Conservation (phyloP, 2,797 vertebrate genomes). For the Miichthys miiuy region DNA sequence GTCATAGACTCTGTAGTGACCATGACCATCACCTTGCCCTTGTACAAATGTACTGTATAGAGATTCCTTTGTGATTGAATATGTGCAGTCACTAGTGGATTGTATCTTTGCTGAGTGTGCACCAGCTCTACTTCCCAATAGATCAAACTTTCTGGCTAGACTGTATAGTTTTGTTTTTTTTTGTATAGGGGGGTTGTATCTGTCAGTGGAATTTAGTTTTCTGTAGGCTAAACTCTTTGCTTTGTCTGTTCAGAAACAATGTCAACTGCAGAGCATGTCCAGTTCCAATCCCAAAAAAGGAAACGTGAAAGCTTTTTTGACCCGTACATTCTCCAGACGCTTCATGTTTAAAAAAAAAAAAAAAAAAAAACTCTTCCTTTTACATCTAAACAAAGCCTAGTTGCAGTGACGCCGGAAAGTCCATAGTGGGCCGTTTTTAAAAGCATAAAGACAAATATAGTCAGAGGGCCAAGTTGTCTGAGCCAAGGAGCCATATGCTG, state of each 20-base stretch:
- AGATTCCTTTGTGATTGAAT: background rate
- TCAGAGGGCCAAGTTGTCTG: conserved; percentile 21
- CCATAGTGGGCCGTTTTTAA: background rate
- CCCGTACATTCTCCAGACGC: background rate
- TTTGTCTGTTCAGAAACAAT: background rate
- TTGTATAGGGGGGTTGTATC: background rate
- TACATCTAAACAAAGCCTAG: conserved; percentile 21
- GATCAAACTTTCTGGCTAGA: background rate
- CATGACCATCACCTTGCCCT: background rate
- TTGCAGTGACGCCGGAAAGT: background rate
- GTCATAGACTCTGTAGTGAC: background rate
- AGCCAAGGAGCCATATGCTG: conserved; percentile 35
- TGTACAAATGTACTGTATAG: background rate
- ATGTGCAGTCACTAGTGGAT: background rate
- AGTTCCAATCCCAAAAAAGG: background rate
- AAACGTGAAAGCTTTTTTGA: conserved; percentile 4
- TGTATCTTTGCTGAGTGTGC: background rate
- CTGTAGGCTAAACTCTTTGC: background rate
- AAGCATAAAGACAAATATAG: conserved; percentile 18
- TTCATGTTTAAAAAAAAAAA: background rate
- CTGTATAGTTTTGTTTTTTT: background rate
- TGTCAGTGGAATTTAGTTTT: background rate
- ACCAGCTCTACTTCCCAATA: background rate
- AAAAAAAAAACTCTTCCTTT: background rate
- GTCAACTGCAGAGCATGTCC: background rate